Conservation (phyloP, 92 coral and sea anemone species). For the Epizoanthus rinbou region DNA sequence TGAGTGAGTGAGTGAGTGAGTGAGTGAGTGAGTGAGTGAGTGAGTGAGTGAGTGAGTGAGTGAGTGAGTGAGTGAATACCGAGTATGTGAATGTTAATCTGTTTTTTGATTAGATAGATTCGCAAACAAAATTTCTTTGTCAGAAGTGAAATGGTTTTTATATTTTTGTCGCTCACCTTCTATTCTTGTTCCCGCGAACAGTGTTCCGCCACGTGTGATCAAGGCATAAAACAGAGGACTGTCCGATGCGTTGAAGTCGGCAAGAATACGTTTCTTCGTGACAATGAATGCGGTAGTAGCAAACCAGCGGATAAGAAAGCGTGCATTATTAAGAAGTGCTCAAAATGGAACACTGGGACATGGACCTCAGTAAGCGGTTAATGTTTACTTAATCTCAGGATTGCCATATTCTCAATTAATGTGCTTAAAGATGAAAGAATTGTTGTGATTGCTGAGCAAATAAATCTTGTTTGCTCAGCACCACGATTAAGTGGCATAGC, state of each 20-base stretch:
- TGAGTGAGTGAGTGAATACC: no score
- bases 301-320: constrained; percentile 11
- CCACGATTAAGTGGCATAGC: no score
- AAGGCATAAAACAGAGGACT: constrained; percentile 21
- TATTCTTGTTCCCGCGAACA: neutral
- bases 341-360: constrained; percentile 17
- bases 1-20: no score
- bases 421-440: constrained; percentile 95
- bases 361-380: constrained; percentile 17
- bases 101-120: no score
- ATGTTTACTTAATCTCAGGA: constrained; percentile 45
- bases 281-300: constrained; percentile 12
- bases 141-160: neutral
- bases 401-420: constrained; percentile 86
- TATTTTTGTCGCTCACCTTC: neutral
- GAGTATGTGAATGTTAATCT: no score
- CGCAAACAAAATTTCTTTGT: no score
- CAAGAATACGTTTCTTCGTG: constrained; percentile 18
- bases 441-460: constrained; percentile 93
- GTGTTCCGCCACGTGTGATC: constrained; percentile 34
- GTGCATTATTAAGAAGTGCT: constrained; percentile 18
- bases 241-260: constrained; percentile 34
- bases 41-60: no score
- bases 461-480: neutral
- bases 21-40: no score